Evolutionary conservation across 64 coral and sea anemone species (phyloP).

Genomic region (Pachyseris speciosa): DNA sequence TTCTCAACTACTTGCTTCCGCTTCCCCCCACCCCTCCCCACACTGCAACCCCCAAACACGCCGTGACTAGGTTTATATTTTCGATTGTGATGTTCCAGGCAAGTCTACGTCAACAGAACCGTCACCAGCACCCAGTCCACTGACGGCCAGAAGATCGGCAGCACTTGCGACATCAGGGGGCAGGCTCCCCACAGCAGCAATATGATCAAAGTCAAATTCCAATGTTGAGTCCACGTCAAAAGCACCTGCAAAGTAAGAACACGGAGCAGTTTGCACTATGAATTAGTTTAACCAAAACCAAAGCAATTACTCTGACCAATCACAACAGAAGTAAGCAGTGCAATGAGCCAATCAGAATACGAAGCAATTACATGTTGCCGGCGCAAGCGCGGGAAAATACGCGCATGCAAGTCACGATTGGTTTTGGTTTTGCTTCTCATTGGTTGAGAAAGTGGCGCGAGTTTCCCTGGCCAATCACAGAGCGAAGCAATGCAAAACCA

Average conservation of each 20-base stretch:
- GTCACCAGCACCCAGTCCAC: slow-evolving; percentile 26
- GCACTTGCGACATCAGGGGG: slow-evolving; percentile 10
- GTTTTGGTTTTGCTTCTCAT: too few species aligned
- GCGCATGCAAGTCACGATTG: too few species aligned
- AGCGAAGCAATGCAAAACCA: too few species aligned
- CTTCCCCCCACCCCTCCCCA: not conserved
- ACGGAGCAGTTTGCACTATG: not conserved
- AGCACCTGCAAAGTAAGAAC: not conserved
- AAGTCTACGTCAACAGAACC: slow-evolving; percentile 10
- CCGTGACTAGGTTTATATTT: not conserved
- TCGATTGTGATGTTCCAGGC: slow-evolving; percentile 18
- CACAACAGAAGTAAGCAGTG: too few species aligned
- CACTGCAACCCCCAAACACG: not conserved
- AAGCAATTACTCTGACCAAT: too few species aligned
- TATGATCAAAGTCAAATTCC: slow-evolving; percentile 71
- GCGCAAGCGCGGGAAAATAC: too few species aligned
- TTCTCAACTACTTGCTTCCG: not conserved
- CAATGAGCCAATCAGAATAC: too few species aligned
- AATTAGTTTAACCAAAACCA: too few species aligned
- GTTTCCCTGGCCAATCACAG: too few species aligned
- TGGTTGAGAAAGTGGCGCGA: too few species aligned
- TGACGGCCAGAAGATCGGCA: slow-evolving; percentile 16
- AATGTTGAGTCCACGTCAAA: slow-evolving; percentile 72
- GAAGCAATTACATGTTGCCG: too few species aligned
- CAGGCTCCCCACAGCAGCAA: not conserved